Evolutionary conservation across 1,140 invertebrate genomes (phyloP).

Genomic region (Aphelenchoides fujianensis): DNA sequence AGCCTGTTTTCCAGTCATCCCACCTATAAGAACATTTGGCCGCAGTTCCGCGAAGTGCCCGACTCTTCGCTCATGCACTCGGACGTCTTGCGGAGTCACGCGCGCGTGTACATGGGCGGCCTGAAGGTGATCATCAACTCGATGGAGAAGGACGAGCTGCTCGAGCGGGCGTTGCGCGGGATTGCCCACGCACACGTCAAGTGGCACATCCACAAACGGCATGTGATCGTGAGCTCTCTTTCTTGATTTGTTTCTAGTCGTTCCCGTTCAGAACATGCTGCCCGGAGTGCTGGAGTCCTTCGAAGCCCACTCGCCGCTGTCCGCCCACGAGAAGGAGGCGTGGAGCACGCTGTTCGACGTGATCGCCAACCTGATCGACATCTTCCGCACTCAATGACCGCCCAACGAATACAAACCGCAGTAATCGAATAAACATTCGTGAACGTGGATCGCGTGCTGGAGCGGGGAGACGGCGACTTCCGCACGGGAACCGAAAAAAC

Average conservation of each 20-base stretch:
- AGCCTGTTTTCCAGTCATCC: constrained; percentile 53
- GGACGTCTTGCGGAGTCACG: constrained; percentile 43
- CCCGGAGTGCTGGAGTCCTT: constrained; percentile 43
- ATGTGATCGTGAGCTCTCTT: constrained; percentile 50
- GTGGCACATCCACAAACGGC: constrained; percentile 47
- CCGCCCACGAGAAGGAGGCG: constrained; percentile 39
- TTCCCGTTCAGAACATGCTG: constrained; percentile 49
- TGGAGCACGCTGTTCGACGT: constrained; percentile 57
- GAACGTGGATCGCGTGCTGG: too few relatives aligned
- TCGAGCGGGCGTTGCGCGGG: constrained; percentile 28
- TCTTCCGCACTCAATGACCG: constrained; percentile 31
- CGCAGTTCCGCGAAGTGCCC: constrained; percentile 45
- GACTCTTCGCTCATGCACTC: constrained; percentile 48
- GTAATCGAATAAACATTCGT: not conserved
- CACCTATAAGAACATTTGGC: constrained; percentile 56
- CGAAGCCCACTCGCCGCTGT: constrained; percentile 28
- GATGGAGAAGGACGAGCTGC: constrained; percentile 40
- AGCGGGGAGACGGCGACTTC: too few relatives aligned
- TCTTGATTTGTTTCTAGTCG: too few relatives aligned
- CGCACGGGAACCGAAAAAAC: too few relatives aligned
- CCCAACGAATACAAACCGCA: not conserved
- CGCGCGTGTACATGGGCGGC: constrained; percentile 51
- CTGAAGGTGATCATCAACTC: constrained; percentile 42
- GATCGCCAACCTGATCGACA: constrained; percentile 55
- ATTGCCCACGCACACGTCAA: constrained; percentile 52